A percentile compares a stretch with the other conserved stretches of the same genome.
Evolutionary conservation across 2,888 invertebrate genomes (phyloP).

Genomic region (Pammene fasciana): DNA sequence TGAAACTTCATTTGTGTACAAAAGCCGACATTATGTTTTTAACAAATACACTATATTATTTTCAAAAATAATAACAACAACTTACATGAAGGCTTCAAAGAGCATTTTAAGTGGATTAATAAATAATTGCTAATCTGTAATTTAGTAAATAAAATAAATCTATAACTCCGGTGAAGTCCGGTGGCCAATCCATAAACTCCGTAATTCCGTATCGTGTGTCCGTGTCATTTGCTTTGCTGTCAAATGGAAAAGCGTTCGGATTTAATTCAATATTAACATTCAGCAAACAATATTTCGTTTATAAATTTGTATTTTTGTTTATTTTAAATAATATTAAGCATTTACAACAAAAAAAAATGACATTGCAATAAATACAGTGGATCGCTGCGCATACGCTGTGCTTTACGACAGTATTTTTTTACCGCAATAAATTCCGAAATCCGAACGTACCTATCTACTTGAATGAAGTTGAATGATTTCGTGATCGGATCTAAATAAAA

Average conservation of each 20-base stretch:
- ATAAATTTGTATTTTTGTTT: no score
- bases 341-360: no score
- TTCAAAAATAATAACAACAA: background rate
- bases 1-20: background rate
- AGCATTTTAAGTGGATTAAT: background rate
- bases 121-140: background rate
- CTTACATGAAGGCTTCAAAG: conserved; percentile 35
- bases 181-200: conserved; percentile 18
- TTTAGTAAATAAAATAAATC: conserved; percentile 6
- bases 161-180: background rate
- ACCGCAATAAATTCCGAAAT: no score
- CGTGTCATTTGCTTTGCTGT: conserved; percentile 5
- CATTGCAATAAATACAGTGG: no score
- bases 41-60: background rate
- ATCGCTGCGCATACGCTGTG: no score
- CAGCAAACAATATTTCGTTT: background rate
- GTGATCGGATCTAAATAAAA: no score
- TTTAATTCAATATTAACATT: background rate
- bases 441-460: no score
- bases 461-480: no score
- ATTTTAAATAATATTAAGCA: no score
- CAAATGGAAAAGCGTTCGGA: conserved; percentile 12
- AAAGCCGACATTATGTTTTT: conserved; percentile 12
- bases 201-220: background rate
- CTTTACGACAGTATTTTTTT: no score